phyloP scores from a whole-genome alignment of 2,113 vertebrate genomes.

The Blennius ocellaris region DNA sequence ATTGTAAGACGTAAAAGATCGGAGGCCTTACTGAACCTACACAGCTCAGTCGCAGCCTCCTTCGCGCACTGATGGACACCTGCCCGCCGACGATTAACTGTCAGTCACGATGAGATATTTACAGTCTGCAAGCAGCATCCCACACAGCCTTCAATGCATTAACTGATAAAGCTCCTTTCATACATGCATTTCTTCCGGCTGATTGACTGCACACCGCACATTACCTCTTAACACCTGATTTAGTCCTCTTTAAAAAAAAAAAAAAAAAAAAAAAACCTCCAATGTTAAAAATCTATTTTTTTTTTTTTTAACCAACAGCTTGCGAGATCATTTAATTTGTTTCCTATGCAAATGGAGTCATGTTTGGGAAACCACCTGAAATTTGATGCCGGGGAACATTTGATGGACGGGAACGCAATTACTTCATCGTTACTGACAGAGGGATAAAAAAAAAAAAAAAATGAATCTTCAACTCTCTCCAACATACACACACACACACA shows the following conservation, averaged over 20 bases:
- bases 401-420: conserved; percentile 70
- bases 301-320: conserved; percentile 59
- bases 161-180: conserved; percentile 16
- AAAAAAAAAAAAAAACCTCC: not conserved
- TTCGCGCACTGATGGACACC: conserved; percentile 56
- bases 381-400: conserved; percentile 50
- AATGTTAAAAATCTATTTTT: conserved; percentile 34
- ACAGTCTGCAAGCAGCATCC: conserved; percentile 21
- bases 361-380: conserved; percentile 65
- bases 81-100: conserved; percentile 49
- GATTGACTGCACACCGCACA: conserved; percentile 57
- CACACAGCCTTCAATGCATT: conserved; percentile 43
- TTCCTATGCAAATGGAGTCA: conserved; percentile 73
- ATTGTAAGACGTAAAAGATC: conserved; percentile 7
- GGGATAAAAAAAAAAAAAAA: conserved; percentile 61
- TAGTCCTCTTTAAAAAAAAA: conserved; percentile 15
- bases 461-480: conserved; percentile 40
- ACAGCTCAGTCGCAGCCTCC: not conserved
- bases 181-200: conserved; percentile 30
- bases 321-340: conserved; percentile 68
- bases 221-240: conserved; percentile 49
- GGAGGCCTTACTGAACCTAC: conserved; percentile 16
- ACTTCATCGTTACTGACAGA: conserved; percentile 48
- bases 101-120: conserved; percentile 51
- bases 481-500: no score